Evolutionary conservation across 2,113 vertebrate species (phyloP).

Genomic region (Engystomops pustulosus): DNA sequence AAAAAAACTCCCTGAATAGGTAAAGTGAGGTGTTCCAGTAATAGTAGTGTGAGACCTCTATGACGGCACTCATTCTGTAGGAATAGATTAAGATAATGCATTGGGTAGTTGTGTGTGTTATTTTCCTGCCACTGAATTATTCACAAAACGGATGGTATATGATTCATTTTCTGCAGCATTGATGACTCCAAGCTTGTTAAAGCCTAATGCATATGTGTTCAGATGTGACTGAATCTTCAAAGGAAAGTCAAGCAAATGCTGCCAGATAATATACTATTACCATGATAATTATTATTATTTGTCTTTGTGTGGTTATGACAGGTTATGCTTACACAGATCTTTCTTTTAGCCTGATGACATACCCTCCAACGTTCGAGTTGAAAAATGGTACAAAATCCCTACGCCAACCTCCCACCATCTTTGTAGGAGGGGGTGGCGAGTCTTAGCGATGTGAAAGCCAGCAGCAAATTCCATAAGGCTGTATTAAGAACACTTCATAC

Average conservation of each 20-base stretch:
- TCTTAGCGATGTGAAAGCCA: neutral
- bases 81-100: conserved; percentile 10
- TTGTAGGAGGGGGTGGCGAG: neutral
- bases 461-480: neutral
- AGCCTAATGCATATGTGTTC: conserved; percentile 31
- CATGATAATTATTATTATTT: conserved; percentile 45
- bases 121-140: conserved; percentile 38
- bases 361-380: conserved; percentile 1
- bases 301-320: conserved; percentile 36
- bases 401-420: neutral
- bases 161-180: conserved; percentile 20
- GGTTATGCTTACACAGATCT: neutral
- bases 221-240: conserved; percentile 33
- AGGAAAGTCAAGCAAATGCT: conserved; percentile 29
- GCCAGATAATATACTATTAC: conserved; percentile 40
- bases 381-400: neutral
- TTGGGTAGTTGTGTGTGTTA: conserved; percentile 21
- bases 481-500: neutral
- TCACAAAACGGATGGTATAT: conserved; percentile 34
- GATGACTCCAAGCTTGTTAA: conserved; percentile 41
- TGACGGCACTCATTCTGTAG: neutral
- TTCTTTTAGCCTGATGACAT: neutral
- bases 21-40: neutral
- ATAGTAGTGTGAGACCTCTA: conserved; percentile 8
- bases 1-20: no score